Conservation (phyloP, 2,888 invertebrate genomes). For the Meliscaeva auricollis region DNA sequence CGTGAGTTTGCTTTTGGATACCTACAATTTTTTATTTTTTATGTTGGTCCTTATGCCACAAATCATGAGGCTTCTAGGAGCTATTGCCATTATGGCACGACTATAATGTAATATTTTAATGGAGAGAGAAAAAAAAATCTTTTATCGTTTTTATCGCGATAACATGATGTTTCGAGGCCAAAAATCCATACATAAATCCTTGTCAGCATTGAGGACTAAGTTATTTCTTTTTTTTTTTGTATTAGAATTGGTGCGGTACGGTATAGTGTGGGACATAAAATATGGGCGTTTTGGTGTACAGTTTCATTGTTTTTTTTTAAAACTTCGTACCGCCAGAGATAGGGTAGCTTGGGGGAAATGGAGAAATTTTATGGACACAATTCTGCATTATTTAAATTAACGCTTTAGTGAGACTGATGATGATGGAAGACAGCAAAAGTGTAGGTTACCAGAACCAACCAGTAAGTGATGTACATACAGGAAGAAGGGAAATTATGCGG, state of each 20-base stretch:
- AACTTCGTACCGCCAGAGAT: not conserved
- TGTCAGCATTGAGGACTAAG: conserved; percentile 41
- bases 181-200: conserved; percentile 39
- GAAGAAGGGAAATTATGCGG: not conserved
- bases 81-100: not conserved
- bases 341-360: not conserved
- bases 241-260: not conserved
- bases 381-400: conserved; percentile 29
- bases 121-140: conserved; percentile 28
- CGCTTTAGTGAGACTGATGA: conserved; percentile 15
- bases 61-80: conserved; percentile 8
- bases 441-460: no score
- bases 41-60: not conserved
- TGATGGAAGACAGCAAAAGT: not conserved
- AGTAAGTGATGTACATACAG: not conserved
- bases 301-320: conserved; percentile 8
- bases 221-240: not conserved
- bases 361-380: not conserved
- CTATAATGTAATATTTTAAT: conserved; percentile 45
- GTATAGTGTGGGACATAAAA: no score
- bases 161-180: conserved; percentile 50
- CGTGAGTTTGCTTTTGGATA: not conserved
- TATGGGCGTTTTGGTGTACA: not conserved
- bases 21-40: not conserved
- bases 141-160: conserved; percentile 60